These are phyloP conservation scores for Euthynnus affinis DNA, from an alignment of 2,797 vertebrate genomes.

Conservation along the genomic window DNA sequence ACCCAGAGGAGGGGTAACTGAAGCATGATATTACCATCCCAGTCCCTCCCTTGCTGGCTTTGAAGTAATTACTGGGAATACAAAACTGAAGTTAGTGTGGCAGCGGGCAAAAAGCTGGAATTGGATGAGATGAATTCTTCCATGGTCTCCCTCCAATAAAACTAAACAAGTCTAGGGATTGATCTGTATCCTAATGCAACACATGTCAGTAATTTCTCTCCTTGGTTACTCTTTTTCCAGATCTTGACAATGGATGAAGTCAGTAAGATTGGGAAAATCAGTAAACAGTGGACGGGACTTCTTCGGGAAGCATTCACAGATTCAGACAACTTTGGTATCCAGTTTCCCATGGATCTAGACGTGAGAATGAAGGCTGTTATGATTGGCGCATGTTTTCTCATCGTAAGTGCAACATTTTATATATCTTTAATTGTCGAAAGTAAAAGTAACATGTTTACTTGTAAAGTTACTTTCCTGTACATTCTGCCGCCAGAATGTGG, in stretches of 20 bases:
- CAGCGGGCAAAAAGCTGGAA: conserved; percentile 22
- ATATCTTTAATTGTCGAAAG: background rate
- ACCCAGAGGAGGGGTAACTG: conserved; percentile 42
- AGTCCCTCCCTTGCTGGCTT: conserved; percentile 42
- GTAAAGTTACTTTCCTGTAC: background rate
- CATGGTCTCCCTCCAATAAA: conserved; percentile 32
- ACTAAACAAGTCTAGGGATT: conserved; percentile 34
- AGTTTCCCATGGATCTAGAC: conserved; percentile 95
- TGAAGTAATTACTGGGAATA: conserved; percentile 50
- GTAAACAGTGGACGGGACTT: conserved; percentile 97
- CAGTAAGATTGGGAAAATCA: conserved; percentile 95
- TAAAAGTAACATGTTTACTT: background rate
- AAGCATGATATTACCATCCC: conserved; percentile 63
- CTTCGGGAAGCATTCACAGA: conserved; percentile 94
- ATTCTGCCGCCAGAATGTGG: background rate
- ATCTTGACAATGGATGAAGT: conserved; percentile 93
- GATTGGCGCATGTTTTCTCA: conserved; percentile 97
- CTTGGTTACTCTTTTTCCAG: conserved; percentile 76
- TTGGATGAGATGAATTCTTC: conserved; percentile 23
- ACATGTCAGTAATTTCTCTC: conserved; percentile 29
- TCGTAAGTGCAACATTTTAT: conserved; percentile 87
- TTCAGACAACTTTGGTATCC: conserved; percentile 96
- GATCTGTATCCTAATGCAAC: conserved; percentile 39
- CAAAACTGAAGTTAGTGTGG: conserved; percentile 31
- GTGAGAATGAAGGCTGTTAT: conserved; percentile 96